Percentiles rank a stretch among this genome's conserved stretches.
phyloP scores from a whole-genome alignment of 2,797 vertebrate species.

The Sarcoramphus papa region DNA sequence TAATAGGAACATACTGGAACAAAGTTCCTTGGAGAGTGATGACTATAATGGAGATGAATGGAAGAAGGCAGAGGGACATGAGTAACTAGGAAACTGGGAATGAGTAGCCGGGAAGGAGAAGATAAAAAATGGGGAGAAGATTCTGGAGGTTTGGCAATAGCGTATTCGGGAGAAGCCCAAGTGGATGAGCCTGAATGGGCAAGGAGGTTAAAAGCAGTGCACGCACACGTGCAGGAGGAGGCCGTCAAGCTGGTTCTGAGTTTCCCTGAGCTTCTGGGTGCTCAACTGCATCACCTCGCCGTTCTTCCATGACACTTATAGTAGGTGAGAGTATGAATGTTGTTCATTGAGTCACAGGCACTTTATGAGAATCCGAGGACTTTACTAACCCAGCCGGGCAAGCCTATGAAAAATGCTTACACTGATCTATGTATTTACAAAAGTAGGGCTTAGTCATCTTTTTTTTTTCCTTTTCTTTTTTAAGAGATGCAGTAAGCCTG shows the following conservation, averaged over 20 bases:
- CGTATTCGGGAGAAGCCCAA: background rate
- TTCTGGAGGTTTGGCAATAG: background rate
- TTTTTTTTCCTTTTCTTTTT: background rate
- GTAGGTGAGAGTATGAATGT: background rate
- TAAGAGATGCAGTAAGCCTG: background rate
- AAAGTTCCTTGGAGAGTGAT: background rate
- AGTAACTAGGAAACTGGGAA: background rate
- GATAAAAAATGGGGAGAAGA: background rate
- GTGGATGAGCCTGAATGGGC: background rate
- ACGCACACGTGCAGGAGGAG: rapidly evolving
- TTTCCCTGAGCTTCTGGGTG: background rate
- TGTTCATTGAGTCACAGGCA: background rate
- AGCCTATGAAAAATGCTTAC: background rate
- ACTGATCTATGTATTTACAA: background rate
- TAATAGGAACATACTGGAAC: background rate
- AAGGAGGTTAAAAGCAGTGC: background rate
- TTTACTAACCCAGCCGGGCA: background rate
- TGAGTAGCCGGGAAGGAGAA: background rate
- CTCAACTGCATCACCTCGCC: too few relatives aligned
- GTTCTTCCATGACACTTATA: rapidly evolving
- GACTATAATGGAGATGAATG: background rate
- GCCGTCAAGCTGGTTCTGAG: background rate
- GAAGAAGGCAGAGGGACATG: background rate
- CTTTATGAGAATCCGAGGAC: background rate
- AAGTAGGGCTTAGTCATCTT: background rate